Percentiles rank a stretch among this genome's conserved stretches.
phyloP scores from a whole-genome alignment of 1,140 invertebrate species.

The Eurytemora carolleeae region DNA sequence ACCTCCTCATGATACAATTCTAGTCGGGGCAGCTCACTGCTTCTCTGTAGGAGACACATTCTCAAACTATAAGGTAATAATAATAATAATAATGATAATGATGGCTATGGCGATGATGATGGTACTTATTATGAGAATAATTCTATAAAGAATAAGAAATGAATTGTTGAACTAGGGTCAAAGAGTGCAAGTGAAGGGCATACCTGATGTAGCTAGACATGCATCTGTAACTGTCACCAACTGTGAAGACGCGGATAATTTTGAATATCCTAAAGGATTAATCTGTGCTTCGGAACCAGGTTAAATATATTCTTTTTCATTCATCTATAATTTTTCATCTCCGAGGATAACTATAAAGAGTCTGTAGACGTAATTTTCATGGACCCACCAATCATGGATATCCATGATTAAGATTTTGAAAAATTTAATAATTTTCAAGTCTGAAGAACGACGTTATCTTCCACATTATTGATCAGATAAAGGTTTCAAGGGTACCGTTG shows the following conservation, averaged over 20 bases:
- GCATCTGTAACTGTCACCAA: neutral
- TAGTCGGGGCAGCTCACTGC: slow-evolving; percentile 14
- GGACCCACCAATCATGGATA: too few species aligned
- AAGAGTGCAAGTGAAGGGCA: neutral
- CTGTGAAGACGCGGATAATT: neutral
- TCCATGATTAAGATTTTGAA: too few species aligned
- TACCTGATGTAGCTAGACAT: neutral
- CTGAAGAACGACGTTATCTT: too few species aligned
- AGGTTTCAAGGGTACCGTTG: too few species aligned
- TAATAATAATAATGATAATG: too few species aligned
- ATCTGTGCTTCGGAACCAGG: slow-evolving; percentile 6
- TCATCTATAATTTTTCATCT: too few species aligned
- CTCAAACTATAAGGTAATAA: neutral
- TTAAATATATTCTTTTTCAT: neutral
- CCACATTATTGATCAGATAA: too few species aligned
- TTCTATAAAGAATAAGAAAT: neutral
- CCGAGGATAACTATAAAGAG: too few species aligned
- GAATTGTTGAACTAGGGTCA: neutral
- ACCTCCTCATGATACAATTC: slow-evolving; percentile 10
- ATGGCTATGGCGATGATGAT: too few species aligned
- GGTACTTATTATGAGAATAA: too few species aligned
- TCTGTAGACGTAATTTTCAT: too few species aligned
- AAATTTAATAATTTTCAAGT: too few species aligned
- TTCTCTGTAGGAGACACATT: neutral
- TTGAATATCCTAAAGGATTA: slow-evolving; percentile 3